A percentile compares a stretch with the other conserved stretches of the same genome.
Conservation (phyloP, 2,113 vertebrate species). For the Rynchops niger region DNA sequence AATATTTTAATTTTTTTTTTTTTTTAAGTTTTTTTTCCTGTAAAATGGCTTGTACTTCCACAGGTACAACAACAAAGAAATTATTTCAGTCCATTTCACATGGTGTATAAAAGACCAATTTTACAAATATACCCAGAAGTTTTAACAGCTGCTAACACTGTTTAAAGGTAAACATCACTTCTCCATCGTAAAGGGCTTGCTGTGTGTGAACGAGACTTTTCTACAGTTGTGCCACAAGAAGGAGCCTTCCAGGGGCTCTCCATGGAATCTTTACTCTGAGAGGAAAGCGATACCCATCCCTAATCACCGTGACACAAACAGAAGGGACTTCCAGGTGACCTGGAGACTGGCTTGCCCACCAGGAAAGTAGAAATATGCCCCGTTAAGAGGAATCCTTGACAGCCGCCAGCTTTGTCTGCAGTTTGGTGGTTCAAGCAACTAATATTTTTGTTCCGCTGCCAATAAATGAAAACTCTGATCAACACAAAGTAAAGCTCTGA, state of each 20-base stretch:
- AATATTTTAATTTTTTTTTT: slow-evolving; percentile 66
- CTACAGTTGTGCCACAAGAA: fast-evolving
- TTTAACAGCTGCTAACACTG: slow-evolving; percentile 60
- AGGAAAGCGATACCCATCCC: neutral
- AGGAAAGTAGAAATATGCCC: fast-evolving
- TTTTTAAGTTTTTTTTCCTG: neutral
- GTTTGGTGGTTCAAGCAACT: neutral
- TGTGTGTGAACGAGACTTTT: neutral
- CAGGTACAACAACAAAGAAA: slow-evolving; percentile 76
- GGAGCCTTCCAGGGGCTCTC: neutral
- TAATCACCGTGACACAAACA: neutral
- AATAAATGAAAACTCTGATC: neutral
- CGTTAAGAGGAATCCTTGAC: neutral
- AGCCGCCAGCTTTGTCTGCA: fast-evolving
- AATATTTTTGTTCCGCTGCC: fast-evolving
- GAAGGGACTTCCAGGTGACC: neutral
- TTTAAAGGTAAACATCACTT: slow-evolving; percentile 6
- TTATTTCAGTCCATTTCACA: slow-evolving; percentile 66
- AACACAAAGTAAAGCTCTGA: neutral
- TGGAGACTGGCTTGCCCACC: neutral
- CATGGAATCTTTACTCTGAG: fast-evolving
- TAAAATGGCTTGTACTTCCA: slow-evolving; percentile 84
- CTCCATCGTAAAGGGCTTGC: neutral
- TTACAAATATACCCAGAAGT: slow-evolving; percentile 73
- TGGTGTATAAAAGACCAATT: slow-evolving; percentile 69